Evolutionary conservation across 2,888 invertebrate species (phyloP), one percentile per base, ranked within the genome.

Genomic region (Sminthurides aquaticus): DNA sequence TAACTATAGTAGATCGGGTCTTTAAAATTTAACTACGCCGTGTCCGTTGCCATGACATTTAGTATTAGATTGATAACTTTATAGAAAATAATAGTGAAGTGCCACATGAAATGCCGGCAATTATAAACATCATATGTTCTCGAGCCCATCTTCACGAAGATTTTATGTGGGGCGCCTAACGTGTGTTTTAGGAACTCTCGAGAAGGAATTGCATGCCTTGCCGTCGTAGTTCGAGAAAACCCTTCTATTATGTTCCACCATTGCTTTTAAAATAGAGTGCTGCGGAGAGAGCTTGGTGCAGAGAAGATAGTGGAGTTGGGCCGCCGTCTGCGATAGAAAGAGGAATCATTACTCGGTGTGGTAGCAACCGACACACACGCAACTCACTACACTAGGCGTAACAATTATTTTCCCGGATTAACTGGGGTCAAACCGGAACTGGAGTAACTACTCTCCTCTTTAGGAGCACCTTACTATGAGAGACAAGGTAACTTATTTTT

Each of bases 401-500:
- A 27, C 27, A 24, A 5, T 24, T 20, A 22, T 25, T 20, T 5
- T 2, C 2, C n/a, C 54, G 11, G 48, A 49, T 11, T 34, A 29
- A 22, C 29, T 58, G 55, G n/a, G 56, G 34, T 43, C 56, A 29
- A 25, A 27, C 5, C n/a, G 48, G 57, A 49, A 57, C 63, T 63
- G 63, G 63, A 63, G 20, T 63, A 57, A 25, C 27, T 26, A 5
- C 5, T 57, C 49, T 57, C 52, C 63, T 49, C 49, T 60, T 56
- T 20, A 20, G 25, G 55, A 43, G 43, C 34, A 24, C 54, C 62
- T 48, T 34, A 60, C 5, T n/a, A 67, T 67, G 67, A 60, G 67
- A 61, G 67, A 54, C 52, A 67, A 67, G 67, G 67, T 67, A 60
- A 64, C 61, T 18, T 26, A 49, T 62, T 55, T 24, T 24, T 48